Base-by-base conservation (phyloP, 2,797 vertebrate genomes). In the Tiaroga cobitis region DNA sequence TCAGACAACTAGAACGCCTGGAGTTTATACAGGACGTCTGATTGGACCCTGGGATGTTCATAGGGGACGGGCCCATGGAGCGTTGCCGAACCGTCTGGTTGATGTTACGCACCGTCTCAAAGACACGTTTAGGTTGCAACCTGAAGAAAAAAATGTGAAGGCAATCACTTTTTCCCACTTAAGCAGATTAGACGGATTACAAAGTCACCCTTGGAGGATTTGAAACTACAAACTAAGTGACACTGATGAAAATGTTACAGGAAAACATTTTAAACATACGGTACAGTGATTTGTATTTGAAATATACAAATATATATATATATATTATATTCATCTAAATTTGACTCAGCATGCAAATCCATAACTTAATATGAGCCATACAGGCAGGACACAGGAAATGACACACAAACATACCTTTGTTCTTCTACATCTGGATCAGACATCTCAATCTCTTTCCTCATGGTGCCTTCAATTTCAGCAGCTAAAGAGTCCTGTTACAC, bases 1-100 rank as follows among this genome's bases (percentile, higher is more conserved):
- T 97, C 91, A 96, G 88, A 63, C 97, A 96, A 93, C 98, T 99
- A 83, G 97, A 98, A 86, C 96, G 96, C 65, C 97, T 93, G 0
- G 98, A 99, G 93, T 96, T 97, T 91, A 97, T 90, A 82, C 95
- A 95, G 0, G 98, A 99, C 15, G 97, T 98, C 93, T 96, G 98
- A 92, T 99, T 99, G 88, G 98, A 99, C 75, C 98, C 98, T 0
- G 98, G 98, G 96, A 99, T 99, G 93, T 99, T 99, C 95, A 98
- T 96, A 73, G 98, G 97, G 5, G 97, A 99, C 0, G 97, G 97
- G 18, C 95, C 96, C 81, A 95, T 90, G 8, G 96, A 97, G 69
- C 97, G 96, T 93, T 97, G 97, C 91, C 96, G 97, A 76, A 97
- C 98, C 4, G 96, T 96, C 89, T 98, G 96, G 91, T 99, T 99